Evolutionary conservation across 2,888 invertebrate species (phyloP).

Genomic region (Polydrusus tereticollis): DNA sequence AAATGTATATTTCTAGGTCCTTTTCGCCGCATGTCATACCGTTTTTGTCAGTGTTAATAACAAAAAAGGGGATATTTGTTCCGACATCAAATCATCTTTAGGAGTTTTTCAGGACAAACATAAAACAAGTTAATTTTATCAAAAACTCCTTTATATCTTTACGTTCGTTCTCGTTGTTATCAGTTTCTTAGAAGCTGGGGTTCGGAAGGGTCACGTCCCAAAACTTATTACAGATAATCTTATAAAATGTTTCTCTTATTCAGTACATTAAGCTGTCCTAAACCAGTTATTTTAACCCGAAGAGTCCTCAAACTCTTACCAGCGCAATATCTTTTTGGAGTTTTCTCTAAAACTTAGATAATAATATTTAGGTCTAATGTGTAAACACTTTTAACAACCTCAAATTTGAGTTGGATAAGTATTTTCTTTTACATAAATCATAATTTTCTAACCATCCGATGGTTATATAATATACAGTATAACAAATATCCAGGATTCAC

Average conservation of each 20-base stretch:
- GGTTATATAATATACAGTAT: no score
- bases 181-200: conserved; percentile 18
- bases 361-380: not conserved
- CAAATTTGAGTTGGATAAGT: no score
- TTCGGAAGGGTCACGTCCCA: conserved; percentile 26
- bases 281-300: not conserved
- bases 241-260: conserved; percentile 25
- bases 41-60: not conserved
- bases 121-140: not conserved
- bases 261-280: conserved; percentile 5
- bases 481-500: no score
- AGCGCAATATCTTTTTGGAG: not conserved
- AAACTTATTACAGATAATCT: conserved; percentile 36
- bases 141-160: conserved; percentile 6
- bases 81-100: conserved; percentile 2
- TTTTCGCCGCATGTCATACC: not conserved
- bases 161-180: conserved; percentile 21
- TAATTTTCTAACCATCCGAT: no score
- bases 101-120: not conserved
- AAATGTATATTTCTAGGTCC: not conserved
- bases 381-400: no score
- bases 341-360: not conserved
- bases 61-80: not conserved
- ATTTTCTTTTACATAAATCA: not conserved
- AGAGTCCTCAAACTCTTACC: not conserved